Conservation (phyloP, 2,888 invertebrate genomes). For the Tineola bisselliella region DNA sequence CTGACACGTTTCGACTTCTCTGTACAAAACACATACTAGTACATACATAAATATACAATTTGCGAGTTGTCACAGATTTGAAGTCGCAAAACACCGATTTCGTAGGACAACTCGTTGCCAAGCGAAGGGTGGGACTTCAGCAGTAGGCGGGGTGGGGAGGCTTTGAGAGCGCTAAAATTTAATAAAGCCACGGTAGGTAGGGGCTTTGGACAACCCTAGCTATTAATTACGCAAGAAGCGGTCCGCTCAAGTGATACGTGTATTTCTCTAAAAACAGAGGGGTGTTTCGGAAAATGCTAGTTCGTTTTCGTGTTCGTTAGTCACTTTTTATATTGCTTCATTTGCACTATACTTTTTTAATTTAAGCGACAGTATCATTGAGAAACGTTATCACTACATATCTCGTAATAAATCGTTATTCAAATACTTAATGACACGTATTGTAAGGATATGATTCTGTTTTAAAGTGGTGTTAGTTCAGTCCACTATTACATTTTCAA, state of each 20-base stretch:
- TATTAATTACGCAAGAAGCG: constrained; percentile 48
- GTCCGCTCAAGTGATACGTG: background rate
- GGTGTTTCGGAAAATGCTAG: background rate
- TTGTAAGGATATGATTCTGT: too few species aligned
- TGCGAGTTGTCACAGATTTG: too few species aligned
- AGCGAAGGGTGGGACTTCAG: background rate
- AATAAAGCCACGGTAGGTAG: constrained; percentile 47
- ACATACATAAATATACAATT: too few species aligned
- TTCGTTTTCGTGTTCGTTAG: background rate
- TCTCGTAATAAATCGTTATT: too few species aligned
- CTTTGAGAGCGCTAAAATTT: constrained; percentile 62
- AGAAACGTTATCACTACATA: too few species aligned
- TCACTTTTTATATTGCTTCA: background rate
- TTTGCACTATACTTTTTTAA: too few species aligned
- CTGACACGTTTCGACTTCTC: too few species aligned
- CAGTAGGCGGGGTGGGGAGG: constrained; percentile 23
- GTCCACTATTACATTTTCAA: too few species aligned
- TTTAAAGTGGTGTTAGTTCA: too few species aligned
- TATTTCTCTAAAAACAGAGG: background rate
- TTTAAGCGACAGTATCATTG: too few species aligned
- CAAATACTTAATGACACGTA: too few species aligned
- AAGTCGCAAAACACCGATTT: background rate
- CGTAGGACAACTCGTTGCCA: background rate
- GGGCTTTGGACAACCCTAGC: constrained; percentile 46
- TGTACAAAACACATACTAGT: too few species aligned